Conservation (phyloP, 2,888 invertebrate species). For the Pachydiplax longipennis region DNA sequence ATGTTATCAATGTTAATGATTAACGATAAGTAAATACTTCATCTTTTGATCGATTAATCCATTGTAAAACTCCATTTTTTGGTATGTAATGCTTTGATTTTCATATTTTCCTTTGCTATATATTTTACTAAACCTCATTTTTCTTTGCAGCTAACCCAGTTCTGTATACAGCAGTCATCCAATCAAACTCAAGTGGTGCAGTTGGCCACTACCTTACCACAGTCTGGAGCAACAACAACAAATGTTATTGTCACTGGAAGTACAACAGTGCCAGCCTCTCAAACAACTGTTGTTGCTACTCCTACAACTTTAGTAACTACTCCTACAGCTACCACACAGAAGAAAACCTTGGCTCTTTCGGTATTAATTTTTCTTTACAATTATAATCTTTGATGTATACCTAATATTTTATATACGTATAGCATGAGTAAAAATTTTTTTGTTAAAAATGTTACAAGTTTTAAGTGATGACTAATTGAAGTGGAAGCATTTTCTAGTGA, state of each 20-base stretch:
- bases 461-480: too few species aligned
- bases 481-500: too few species aligned
- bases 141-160: conserved; percentile 16
- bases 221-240: conserved; percentile 5
- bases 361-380: neutral
- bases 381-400: neutral
- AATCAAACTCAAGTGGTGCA: conserved; percentile 17
- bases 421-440: too few species aligned
- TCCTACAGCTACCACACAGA: neutral
- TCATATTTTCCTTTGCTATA: neutral
- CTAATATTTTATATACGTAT: too few species aligned
- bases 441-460: too few species aligned
- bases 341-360: neutral
- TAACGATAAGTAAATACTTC: too few species aligned
- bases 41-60: too few species aligned
- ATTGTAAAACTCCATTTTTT: neutral
- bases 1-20: too few species aligned
- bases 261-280: neutral
- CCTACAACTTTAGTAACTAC: neutral
- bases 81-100: neutral
- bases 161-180: conserved; percentile 38
- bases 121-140: neutral
- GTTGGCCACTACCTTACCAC: conserved; percentile 1
- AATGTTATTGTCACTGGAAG: conserved; percentile 24
- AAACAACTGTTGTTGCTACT: conserved; percentile 10